Evolutionary conservation across 2,888 invertebrate species (phyloP).

Genomic region (Caenorhabditis sp.): DNA sequence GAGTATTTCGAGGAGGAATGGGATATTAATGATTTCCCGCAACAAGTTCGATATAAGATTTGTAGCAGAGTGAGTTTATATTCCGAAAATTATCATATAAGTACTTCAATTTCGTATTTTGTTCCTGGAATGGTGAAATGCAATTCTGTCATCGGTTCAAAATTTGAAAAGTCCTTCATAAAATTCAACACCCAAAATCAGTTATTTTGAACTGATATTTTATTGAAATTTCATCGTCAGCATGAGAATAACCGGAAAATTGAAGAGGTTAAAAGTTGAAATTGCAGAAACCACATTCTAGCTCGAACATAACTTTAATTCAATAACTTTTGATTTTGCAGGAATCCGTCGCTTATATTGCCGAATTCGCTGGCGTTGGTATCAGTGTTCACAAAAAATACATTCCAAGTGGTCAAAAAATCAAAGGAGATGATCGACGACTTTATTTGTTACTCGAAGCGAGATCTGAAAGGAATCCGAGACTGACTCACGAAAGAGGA

Average conservation of each 20-base stretch:
- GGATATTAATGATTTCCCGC: conserved; percentile 99
- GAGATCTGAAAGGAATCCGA: conserved; percentile 85
- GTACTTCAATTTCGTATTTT: no score
- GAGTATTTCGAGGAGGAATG: conserved; percentile 92
- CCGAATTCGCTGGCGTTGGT: conserved; percentile 98
- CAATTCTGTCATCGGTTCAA: no score
- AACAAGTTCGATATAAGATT: conserved; percentile 96
- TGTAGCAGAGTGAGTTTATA: conserved; percentile 74
- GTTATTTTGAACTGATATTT: no score
- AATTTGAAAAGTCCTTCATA: no score
- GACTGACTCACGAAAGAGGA: conserved; percentile 95
- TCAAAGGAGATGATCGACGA: conserved; percentile 37
- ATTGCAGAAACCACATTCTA: neutral
- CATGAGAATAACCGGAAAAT: no score
- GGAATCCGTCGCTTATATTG: conserved; percentile 96
- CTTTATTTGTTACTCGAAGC: conserved; percentile 45
- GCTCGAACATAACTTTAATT: neutral
- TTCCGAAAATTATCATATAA: no score
- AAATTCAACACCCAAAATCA: no score
- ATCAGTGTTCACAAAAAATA: conserved; percentile 95
- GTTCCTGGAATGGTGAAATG: neutral
- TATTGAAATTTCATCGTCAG: no score
- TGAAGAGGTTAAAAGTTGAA: no score
- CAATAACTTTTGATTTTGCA: conserved; percentile 71
- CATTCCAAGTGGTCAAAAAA: conserved; percentile 84